Evolutionary conservation across 2,888 invertebrate genomes (phyloP), one percentile per base, ranked within the genome.

Genomic region (Drosophila nr. medialis): DNA sequence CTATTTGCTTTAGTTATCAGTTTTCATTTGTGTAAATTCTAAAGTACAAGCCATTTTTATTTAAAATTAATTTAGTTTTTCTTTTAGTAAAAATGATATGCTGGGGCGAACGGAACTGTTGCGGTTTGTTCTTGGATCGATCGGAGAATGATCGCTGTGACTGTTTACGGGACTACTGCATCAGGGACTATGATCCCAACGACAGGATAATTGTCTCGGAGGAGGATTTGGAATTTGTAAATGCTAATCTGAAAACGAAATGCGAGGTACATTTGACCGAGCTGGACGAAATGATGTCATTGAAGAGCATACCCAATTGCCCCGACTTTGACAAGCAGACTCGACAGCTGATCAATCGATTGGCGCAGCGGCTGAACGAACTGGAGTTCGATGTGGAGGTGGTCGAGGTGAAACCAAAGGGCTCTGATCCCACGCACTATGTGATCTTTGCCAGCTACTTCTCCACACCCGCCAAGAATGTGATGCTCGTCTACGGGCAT

Each of bases 361-460:
- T 84, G 21, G 42, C 64, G 2, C 58, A 72, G 11, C 63, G 76
- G 4, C 53, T 82, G 0, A 30, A 4, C 1, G 70, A 79, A 15
- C 56, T 84, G 21, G 24, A 59, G 0, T 82, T 84, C 34, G 64
- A 62, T 24, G 74, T 81, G 42, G 79, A 84, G 32, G 18, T 72
- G 27, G 72, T 70, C 7, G 51, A 72, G 49, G 40, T 76, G 15
- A 48, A 64, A 29, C 11, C 60, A 0, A 4, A 40, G 1, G 42
- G 8, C 7, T 2, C 24, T 27, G 7, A 45, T 0, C n/a, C 50
- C 0, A 29, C 29, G 13, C 64, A 81, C 2, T 75, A 55, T 49
- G 58, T 69, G 8, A 56, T 81, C 8, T 81, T 83, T 48, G 84
- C 81, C 68, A 62, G 49, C 3, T 78, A 83, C n/a, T 81, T 81